Conservation (phyloP, 1,140 invertebrate species). For the Drosophila arawakana region DNA sequence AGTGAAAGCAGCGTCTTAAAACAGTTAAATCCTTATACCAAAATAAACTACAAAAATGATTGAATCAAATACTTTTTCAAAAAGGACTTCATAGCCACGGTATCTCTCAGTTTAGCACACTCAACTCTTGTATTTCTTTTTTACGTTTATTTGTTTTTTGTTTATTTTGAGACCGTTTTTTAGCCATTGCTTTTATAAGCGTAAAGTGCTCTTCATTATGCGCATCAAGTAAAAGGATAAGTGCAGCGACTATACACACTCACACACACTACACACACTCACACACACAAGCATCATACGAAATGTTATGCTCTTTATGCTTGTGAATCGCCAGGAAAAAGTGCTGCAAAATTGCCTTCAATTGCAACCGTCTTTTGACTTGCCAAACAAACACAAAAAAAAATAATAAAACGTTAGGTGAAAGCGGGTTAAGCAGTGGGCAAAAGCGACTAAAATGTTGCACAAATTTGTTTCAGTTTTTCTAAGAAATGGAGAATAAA, state of each 20-base stretch:
- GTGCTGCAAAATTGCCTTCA: conserved; percentile 59
- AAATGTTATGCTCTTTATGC: conserved; percentile 62
- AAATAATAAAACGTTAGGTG: conserved; percentile 7
- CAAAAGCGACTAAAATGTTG: conserved; percentile 19
- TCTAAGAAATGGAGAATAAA: conserved; percentile 19
- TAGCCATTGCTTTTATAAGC: conserved; percentile 80
- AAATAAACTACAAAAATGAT: no score
- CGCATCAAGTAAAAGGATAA: conserved; percentile 80
- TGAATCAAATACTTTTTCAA: no score
- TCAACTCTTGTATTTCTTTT: conserved; percentile 3
- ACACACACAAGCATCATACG: conserved; percentile 19
- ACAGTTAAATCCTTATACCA: no score
- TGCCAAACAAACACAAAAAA: not conserved
- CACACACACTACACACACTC: conserved; percentile 15
- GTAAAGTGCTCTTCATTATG: conserved; percentile 84
- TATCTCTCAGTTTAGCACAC: not conserved
- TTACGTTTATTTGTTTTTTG: conserved; percentile 53
- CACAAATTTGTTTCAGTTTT: conserved; percentile 28
- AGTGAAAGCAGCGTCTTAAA: no score
- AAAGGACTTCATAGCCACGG: not conserved
- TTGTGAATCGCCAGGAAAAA: conserved; percentile 53
- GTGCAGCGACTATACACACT: conserved; percentile 58
- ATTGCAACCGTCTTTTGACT: conserved; percentile 32
- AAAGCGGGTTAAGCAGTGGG: no score
- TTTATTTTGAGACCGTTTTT: conserved; percentile 70